Evolutionary conservation across 1,140 invertebrate species (phyloP).

Genomic region (Drosophila ercepeae): DNA sequence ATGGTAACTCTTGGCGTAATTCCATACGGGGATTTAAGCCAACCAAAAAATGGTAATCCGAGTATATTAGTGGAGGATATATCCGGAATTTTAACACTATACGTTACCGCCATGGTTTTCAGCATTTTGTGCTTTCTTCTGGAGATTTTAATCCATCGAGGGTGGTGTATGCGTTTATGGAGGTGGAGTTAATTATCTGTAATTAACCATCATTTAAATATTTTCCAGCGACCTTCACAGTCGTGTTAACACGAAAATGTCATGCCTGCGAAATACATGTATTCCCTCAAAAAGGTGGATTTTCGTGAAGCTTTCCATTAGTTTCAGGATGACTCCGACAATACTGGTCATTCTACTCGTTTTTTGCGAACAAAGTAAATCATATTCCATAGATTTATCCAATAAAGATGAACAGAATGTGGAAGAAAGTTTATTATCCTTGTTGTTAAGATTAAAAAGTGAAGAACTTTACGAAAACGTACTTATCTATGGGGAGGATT

Average conservation of each 20-base stretch:
- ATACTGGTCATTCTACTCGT: neutral
- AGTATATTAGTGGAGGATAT: neutral
- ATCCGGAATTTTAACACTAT: neutral
- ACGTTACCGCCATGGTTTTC: neutral
- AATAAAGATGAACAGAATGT: neutral
- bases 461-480: neutral
- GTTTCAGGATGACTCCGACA: neutral
- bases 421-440: neutral
- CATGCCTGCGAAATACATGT: neutral
- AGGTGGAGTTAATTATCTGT: neutral
- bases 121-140: neutral
- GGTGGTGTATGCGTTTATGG: neutral
- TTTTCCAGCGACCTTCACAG: neutral
- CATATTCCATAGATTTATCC: neutral
- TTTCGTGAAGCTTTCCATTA: neutral
- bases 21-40: neutral
- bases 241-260: neutral
- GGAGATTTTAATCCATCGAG: neutral
- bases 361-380: neutral
- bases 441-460: neutral
- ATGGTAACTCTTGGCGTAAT: neutral
- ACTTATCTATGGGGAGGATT: neutral
- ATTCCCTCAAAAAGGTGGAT: neutral
- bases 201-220: neutral
- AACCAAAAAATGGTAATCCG: neutral